Base-by-base conservation (phyloP, 2,888 invertebrate species). In the Pharmacophagus antenor region DNA sequence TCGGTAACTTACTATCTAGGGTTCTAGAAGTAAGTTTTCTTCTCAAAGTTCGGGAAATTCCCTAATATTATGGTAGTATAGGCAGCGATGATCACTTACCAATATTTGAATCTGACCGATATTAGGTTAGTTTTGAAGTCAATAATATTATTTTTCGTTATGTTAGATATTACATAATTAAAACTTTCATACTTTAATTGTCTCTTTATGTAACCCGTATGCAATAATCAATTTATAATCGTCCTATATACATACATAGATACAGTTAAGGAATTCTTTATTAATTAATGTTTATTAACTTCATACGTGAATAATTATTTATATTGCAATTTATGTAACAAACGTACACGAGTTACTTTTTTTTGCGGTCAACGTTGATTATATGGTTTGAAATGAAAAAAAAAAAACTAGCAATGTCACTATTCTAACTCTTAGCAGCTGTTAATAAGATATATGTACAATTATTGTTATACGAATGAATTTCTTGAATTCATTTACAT, bases 231-330 rank as follows among this genome's bases (percentile, higher is more conserved):
- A n/a, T n/a, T 5, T 5, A 1, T n/a, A 5, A n/a, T 37, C 4
- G 15, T n/a, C n/a, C n/a, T 37, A n/a, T 37, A 37, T 37, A 15
- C n/a, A 55, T 10, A 5, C 20, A 55, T 21, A n/a, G 21, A 27
- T 23, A 17, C 15, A 21, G n/a, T 56, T 12, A 49, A 56, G 44
- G 27, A 44, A 59, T 50, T 18, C 18, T 49, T 21, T 44, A 22
- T 18, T n/a, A 44, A 55, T 55, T 55, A 44, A 44, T 46, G 55
- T 55, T 55, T 44, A 59, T 55, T 12, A 44, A 47, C 47, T 31
- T 25, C 44, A n/a, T 46, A 51, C 23, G 51, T 52, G 47, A 56
- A 47, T 56, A 55, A 60, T 56, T 41, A 41, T 56, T 56, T 47
- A 52, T 56, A 52, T 17, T 21, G 47, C 49, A 41, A 50, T 56